Evolutionary conservation across 2,797 vertebrate genomes (phyloP).

Genomic region (Schizopygopsis pylzovi): DNA sequence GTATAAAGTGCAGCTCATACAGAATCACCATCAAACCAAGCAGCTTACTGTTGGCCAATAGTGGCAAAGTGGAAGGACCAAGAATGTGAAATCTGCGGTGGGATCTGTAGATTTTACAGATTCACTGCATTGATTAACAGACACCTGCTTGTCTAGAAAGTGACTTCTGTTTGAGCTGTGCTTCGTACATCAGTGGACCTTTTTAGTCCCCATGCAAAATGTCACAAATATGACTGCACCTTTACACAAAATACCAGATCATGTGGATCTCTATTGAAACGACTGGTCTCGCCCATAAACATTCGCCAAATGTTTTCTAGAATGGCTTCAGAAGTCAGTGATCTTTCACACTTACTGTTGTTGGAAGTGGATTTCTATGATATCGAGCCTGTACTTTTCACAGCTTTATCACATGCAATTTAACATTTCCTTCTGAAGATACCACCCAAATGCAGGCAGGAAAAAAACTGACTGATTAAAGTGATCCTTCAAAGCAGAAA

Average conservation of each 20-base stretch:
- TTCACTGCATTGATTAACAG: background rate
- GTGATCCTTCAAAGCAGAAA: constrained; percentile 11
- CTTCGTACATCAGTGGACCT: background rate
- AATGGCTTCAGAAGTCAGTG: background rate
- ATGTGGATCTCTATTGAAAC: background rate
- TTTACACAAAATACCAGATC: background rate
- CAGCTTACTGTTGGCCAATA: background rate
- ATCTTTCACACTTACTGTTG: background rate
- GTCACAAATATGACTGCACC: background rate
- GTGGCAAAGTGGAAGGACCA: too few species aligned
- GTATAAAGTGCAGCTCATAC: background rate
- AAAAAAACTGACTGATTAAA: constrained; percentile 13
- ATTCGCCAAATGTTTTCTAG: background rate
- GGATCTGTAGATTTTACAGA: background rate
- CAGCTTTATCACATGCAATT: constrained; percentile 1
- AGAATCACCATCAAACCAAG: background rate
- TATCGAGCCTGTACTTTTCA: background rate
- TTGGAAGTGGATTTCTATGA: background rate
- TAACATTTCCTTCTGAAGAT: background rate
- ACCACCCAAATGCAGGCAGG: constrained; percentile 5
- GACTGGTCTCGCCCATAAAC: background rate
- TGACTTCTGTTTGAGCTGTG: background rate
- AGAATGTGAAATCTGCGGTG: background rate
- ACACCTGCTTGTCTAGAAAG: background rate
- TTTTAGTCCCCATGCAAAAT: background rate